Evolutionary conservation across 1,140 invertebrate genomes (phyloP).

Genomic region (Heterodera carotae): DNA sequence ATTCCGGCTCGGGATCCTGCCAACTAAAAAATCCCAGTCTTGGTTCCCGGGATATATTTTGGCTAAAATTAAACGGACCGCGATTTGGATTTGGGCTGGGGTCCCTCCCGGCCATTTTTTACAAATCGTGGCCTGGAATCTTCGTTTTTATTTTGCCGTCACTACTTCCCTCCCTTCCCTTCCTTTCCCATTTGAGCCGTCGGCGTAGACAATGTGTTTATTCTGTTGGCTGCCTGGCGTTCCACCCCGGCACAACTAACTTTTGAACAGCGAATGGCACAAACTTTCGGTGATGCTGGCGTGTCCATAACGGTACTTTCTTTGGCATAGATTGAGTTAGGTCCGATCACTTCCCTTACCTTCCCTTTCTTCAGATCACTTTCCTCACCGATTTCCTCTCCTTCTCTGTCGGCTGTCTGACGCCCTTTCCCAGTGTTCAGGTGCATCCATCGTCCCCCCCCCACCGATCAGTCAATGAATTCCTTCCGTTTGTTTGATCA

Average conservation of each 20-base stretch:
- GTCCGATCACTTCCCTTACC: neutral
- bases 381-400: constrained; percentile 94
- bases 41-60: too few species aligned
- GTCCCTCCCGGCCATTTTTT: too few species aligned
- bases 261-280: constrained; percentile 82
- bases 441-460: constrained; percentile 41
- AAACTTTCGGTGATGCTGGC: constrained; percentile 80
- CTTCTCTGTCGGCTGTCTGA: constrained; percentile 92
- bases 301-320: constrained; percentile 80
- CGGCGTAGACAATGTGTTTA: constrained; percentile 64
- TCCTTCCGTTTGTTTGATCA: neutral
- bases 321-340: neutral
- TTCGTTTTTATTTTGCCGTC: constrained; percentile 42
- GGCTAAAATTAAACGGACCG: too few species aligned
- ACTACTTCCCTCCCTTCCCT: constrained; percentile 19
- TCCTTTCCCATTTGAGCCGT: constrained; percentile 62
- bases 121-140: too few species aligned
- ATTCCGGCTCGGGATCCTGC: too few species aligned
- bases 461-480: too few species aligned
- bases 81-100: too few species aligned
- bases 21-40: too few species aligned
- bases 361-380: constrained; percentile 72
- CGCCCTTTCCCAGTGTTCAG: constrained; percentile 71
- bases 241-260: constrained; percentile 77
- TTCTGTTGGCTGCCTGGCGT: constrained; percentile 84